phyloP scores from a whole-genome alignment of 2,888 invertebrate species.

The Drosophila pegasa region DNA sequence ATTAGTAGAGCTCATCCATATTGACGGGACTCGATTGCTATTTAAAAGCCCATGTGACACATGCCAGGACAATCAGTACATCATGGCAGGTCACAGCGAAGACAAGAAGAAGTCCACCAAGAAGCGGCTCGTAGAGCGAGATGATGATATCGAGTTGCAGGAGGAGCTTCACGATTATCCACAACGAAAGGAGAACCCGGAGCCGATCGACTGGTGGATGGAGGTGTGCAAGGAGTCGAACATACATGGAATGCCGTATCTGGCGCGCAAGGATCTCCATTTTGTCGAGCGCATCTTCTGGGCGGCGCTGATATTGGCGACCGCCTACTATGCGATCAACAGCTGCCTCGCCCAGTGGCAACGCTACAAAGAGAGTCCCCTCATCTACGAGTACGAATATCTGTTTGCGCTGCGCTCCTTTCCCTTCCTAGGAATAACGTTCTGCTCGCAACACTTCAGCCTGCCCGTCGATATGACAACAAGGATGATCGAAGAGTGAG shows the following conservation, averaged over 20 bases:
- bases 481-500: slow-evolving; percentile 49
- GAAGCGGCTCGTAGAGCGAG: not conserved
- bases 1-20: slow-evolving; percentile 24
- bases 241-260: slow-evolving; percentile 82
- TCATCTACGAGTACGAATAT: slow-evolving; percentile 86
- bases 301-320: slow-evolving; percentile 62
- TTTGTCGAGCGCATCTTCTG: slow-evolving; percentile 80
- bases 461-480: not conserved
- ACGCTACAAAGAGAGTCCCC: slow-evolving; percentile 86
- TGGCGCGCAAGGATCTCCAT: slow-evolving; percentile 74
- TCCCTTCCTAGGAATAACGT: slow-evolving; percentile 85
- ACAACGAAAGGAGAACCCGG: not conserved
- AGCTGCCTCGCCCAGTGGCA: slow-evolving; percentile 81
- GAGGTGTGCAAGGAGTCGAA: slow-evolving; percentile 72
- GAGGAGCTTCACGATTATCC: not conserved
- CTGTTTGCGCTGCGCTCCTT: slow-evolving; percentile 85
- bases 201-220: slow-evolving; percentile 40
- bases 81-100: slow-evolving; percentile 36
- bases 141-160: not conserved
- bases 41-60: slow-evolving; percentile 11
- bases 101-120: not conserved
- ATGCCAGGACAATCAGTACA: slow-evolving; percentile 33
- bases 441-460: slow-evolving; percentile 84
- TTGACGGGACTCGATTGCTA: slow-evolving; percentile 13
- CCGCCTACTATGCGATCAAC: slow-evolving; percentile 67